These are phyloP conservation scores for Amblyteles armatorius DNA, from an alignment of 2,888 invertebrate genomes.

Conservation along the genomic window DNA sequence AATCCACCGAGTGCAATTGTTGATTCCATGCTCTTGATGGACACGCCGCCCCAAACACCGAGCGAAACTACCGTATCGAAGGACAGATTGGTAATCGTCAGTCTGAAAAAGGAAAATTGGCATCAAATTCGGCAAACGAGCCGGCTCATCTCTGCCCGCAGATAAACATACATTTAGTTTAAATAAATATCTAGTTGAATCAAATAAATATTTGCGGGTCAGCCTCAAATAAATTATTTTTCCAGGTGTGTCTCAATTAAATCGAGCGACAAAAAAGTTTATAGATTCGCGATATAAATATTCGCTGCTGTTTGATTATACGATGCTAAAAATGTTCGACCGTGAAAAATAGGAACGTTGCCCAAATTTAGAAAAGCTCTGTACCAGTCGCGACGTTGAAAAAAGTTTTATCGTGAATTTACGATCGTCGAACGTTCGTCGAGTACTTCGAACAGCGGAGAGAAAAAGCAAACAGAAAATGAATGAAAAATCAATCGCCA, in stretches of 20 bases:
- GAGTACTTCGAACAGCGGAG: neutral
- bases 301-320: neutral
- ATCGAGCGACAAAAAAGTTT: neutral
- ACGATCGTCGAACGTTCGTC: neutral
- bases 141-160: neutral
- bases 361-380: neutral
- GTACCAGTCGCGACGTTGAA: neutral
- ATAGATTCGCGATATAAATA: neutral
- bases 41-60: neutral
- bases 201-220: no score
- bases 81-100: neutral
- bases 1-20: conserved; percentile 44
- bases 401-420: neutral
- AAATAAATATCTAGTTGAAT: no score
- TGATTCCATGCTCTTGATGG: conserved; percentile 20
- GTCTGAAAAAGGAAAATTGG: conserved; percentile 42
- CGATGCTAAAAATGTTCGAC: neutral
- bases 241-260: neutral
- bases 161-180: no score
- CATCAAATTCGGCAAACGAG: neutral
- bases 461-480: neutral
- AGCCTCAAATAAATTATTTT: no score
- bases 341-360: neutral
- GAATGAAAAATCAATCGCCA: neutral
- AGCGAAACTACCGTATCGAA: conserved; percentile 12